Base-by-base conservation (phyloP, 2,113 vertebrate species). In the Callaeas wilsoni region DNA sequence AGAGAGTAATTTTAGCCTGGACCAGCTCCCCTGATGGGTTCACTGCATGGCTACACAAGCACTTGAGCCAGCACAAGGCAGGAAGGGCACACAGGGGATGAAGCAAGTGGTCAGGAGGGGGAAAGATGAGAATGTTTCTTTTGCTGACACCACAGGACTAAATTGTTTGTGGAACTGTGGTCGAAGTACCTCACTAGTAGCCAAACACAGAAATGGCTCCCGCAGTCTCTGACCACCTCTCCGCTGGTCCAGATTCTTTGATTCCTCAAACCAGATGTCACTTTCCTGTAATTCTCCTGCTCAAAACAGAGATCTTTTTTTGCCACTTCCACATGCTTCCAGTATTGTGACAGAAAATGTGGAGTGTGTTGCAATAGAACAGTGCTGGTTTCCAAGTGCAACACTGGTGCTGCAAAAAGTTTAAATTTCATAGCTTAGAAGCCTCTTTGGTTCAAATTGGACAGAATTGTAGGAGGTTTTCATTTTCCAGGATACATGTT, bases 111-210 rank as follows among this genome's bases (percentile, higher is more conserved):
- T 95, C 70, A 68, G 78, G n/a, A 44, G 79, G 14, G 22, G 33
- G 79, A 57, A 83, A 88, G 49, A 93, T 49, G 82, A 81, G 88
- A 93, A 62, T 53, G n/a, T 73, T 95, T 49, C 67, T 87, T 84
- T 39, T 93, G 95, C 95, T 94, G 94, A 96, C 82, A 62, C 47
- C 1, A 6, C 64, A 78, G 55, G 88, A 63, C 81, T 63, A 30
- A 68, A 65, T 50, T 85, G 84, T 68, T 94, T 90, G 80, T 85
- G 88, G 93, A 92, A 33, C 52, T 81, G 79, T 92, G 92, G 94
- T 94, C 0, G 0, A 59, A 94, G 85, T 89, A 86, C 80, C 86
- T 95, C 89, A 67, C 17, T 80, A 81, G 52, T 81, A 75, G 84
- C 56, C 65, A 94, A 89, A 60, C 8, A 33, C 57, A 89, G 84